A percentile compares a stretch with the other conserved stretches of the same genome.
These are phyloP conservation scores for Actinia equina DNA, from an alignment of 64 coral and sea anemone species.

Conservation along the genomic window DNA sequence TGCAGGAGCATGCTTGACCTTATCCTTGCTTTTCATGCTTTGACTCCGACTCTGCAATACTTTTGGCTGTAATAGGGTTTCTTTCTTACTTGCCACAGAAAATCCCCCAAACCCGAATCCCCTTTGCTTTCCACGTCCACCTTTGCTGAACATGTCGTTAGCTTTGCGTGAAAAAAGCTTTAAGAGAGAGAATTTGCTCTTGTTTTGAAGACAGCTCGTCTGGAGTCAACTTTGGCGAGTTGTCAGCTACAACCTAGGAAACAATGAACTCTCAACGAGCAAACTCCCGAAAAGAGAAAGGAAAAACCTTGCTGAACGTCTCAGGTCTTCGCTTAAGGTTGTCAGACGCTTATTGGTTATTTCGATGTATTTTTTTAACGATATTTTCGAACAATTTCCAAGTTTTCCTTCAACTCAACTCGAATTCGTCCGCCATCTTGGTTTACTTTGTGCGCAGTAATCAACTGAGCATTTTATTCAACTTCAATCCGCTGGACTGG, in stretches of 20 bases:
- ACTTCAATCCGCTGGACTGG: no score
- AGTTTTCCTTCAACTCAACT: no score
- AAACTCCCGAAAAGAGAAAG: no score
- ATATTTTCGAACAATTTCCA: no score
- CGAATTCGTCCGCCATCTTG: no score
- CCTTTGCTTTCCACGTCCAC: slow-evolving; percentile 51
- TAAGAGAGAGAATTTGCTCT: background rate
- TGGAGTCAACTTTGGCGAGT: background rate
- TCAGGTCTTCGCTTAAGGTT: no score
- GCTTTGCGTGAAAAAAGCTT: background rate
- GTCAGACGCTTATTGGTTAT: no score
- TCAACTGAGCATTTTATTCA: no score
- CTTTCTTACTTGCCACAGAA: slow-evolving; percentile 63
- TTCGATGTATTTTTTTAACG: no score
- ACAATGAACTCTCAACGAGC: background rate
- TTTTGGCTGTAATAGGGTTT: slow-evolving; percentile 4
- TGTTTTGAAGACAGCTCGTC: background rate
- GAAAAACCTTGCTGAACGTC: no score
- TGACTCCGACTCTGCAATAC: background rate
- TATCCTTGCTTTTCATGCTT: background rate
- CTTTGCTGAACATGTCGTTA: slow-evolving; percentile 57
- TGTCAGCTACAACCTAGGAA: background rate
- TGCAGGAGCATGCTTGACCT: background rate
- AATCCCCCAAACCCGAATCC: slow-evolving; percentile 81
- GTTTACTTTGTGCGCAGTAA: no score